Percentiles rank a stretch among this genome's conserved stretches.
Evolutionary conservation across 2,113 vertebrate genomes (phyloP).

Genomic region (Brienomyrus longianalis): DNA sequence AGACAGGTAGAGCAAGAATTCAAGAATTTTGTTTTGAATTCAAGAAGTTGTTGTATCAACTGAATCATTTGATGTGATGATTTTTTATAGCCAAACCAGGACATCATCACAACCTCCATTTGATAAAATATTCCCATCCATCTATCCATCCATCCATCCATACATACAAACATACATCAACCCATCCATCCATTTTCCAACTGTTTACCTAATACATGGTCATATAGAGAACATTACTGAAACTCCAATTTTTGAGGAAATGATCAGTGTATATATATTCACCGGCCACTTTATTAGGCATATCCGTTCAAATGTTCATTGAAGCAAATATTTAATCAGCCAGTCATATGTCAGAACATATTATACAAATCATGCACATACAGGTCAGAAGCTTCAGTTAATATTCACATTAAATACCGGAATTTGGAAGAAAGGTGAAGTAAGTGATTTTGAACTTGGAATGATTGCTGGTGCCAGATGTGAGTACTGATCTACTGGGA

Average conservation of each 20-base stretch:
- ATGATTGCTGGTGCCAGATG: background rate
- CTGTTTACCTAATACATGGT: background rate
- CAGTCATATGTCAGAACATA: background rate
- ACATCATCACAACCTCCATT: background rate
- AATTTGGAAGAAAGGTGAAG: background rate
- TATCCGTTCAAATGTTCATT: background rate
- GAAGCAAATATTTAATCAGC: background rate
- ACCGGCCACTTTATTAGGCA: background rate
- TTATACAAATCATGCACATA: background rate
- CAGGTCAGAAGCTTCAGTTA: background rate
- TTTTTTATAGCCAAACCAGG: background rate
- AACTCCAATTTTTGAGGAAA: background rate
- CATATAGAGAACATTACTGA: background rate
- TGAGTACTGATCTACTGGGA: background rate
- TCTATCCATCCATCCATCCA: background rate
- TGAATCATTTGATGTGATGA: background rate
- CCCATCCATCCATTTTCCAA: background rate
- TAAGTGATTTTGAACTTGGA: background rate
- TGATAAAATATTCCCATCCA: background rate
- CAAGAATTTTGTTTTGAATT: background rate
- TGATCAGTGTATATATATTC: background rate
- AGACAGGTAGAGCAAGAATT: background rate
- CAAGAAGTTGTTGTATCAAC: background rate
- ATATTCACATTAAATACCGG: background rate
- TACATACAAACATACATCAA: too few relatives aligned